Conservation (phyloP, 2,888 invertebrate species). For the Mesorhabditis sp. region DNA sequence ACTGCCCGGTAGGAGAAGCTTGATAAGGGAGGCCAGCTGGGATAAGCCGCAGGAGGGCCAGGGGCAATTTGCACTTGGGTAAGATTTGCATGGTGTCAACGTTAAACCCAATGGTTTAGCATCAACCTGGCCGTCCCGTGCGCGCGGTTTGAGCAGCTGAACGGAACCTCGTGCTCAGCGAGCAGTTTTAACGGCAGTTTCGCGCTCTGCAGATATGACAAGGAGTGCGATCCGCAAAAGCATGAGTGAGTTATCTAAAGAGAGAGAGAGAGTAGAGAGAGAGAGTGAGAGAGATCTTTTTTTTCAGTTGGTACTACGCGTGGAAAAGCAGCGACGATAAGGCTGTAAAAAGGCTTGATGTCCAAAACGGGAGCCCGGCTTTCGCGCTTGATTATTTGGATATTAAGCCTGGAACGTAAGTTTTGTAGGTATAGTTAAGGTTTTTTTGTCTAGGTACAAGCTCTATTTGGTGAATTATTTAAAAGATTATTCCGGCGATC, state of each 20-base stretch:
- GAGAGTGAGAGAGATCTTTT: not conserved
- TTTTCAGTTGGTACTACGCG: not conserved
- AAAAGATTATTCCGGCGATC: constrained; percentile 8
- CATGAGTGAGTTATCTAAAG: constrained; percentile 9
- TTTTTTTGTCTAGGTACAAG: constrained; percentile 11
- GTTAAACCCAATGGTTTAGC: no score
- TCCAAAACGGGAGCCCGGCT: not conserved
- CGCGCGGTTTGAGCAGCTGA: not conserved
- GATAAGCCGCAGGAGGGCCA: constrained; percentile 27
- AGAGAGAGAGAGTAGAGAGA: not conserved
- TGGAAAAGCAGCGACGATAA: constrained; percentile 5
- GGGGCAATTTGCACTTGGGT: constrained; percentile 26
- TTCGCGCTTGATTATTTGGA: constrained; percentile 10
- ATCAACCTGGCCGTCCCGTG: not conserved
- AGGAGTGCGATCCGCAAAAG: constrained; percentile 5
- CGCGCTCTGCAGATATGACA: constrained; percentile 1
- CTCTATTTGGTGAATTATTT: constrained; percentile 15
- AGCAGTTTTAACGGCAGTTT: constrained; percentile 3
- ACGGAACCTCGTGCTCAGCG: not conserved
- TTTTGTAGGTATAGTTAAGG: not conserved
- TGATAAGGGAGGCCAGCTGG: constrained; percentile 11
- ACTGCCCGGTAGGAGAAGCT: constrained; percentile 19
- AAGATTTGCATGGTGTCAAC: constrained; percentile 9
- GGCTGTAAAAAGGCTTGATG: not conserved
- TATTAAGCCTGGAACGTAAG: constrained; percentile 18